These are phyloP conservation scores for Todus mexicanus DNA, from an alignment of 2,797 vertebrate species.

Conservation along the genomic window DNA sequence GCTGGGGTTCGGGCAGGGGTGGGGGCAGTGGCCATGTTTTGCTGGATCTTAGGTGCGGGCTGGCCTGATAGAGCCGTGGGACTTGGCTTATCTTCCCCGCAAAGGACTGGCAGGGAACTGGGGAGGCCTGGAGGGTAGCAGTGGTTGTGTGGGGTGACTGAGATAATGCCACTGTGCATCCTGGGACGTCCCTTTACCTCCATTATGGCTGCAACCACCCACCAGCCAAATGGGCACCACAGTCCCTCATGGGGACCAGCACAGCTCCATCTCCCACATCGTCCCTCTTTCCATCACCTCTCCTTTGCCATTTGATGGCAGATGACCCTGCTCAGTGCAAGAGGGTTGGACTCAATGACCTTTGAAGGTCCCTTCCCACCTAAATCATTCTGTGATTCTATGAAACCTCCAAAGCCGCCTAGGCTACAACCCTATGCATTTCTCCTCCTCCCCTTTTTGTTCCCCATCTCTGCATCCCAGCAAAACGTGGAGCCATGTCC, in stretches of 20 bases:
- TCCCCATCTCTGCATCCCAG: not conserved
- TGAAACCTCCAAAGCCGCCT: not conserved
- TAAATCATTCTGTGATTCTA: not conserved
- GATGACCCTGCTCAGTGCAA: not conserved
- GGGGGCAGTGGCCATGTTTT: rapidly evolving
- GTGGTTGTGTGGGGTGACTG: not conserved
- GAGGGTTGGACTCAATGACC: not conserved
- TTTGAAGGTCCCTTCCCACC: not conserved
- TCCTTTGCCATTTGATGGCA: not conserved
- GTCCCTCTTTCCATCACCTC: not conserved
- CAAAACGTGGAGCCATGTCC: rapidly evolving
- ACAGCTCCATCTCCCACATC: too few species aligned
- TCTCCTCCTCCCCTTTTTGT: not conserved
- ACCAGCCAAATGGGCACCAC: too few species aligned
- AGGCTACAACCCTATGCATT: not conserved
- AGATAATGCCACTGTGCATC: not conserved
- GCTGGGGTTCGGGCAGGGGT: not conserved
- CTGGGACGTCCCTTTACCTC: not conserved
- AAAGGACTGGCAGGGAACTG: not conserved
- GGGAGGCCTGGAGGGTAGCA: not conserved
- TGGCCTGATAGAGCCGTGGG: not conserved
- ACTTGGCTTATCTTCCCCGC: not conserved
- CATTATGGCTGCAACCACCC: rapidly evolving
- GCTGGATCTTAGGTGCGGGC: not conserved
- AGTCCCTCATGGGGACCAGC: rapidly evolving